These are phyloP conservation scores for Siniperca scherzeri DNA, from an alignment of 2,797 vertebrate species.

Conservation along the genomic window DNA sequence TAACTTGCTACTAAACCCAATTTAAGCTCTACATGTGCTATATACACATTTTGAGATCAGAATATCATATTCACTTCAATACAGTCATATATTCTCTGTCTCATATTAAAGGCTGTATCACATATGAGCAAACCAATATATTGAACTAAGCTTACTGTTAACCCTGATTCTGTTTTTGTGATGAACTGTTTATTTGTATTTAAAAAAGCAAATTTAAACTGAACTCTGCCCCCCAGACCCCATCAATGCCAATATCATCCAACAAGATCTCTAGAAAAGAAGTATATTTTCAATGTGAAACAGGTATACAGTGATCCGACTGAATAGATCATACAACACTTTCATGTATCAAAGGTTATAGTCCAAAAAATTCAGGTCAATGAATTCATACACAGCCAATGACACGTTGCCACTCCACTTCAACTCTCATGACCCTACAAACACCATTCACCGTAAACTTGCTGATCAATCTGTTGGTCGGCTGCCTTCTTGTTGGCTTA, in stretches of 20 bases:
- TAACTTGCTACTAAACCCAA: not conserved
- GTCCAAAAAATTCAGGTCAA: no score
- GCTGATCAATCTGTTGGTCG: slow-evolving; percentile 5
- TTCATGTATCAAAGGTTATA: not conserved
- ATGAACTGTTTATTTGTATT: not conserved
- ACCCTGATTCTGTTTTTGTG: not conserved
- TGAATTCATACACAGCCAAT: no score
- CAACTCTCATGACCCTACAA: not conserved
- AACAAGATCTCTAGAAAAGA: not conserved
- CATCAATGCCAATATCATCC: not conserved
- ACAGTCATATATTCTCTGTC: not conserved
- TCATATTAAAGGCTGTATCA: not conserved
- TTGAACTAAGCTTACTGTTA: not conserved
- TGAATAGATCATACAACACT: no score
- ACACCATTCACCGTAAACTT: not conserved
- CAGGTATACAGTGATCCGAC: not conserved
- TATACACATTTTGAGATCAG: not conserved
- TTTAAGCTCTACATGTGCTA: not conserved
- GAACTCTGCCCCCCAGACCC: not conserved
- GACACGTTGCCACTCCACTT: not conserved
- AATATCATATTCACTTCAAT: no score
- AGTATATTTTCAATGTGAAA: not conserved
- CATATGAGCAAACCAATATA: not conserved
- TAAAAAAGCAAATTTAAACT: not conserved
- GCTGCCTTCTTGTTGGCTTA: slow-evolving; percentile 17